Evolutionary conservation across 2,113 vertebrate species (phyloP).

Genomic region (Edolisoma coerulescens): DNA sequence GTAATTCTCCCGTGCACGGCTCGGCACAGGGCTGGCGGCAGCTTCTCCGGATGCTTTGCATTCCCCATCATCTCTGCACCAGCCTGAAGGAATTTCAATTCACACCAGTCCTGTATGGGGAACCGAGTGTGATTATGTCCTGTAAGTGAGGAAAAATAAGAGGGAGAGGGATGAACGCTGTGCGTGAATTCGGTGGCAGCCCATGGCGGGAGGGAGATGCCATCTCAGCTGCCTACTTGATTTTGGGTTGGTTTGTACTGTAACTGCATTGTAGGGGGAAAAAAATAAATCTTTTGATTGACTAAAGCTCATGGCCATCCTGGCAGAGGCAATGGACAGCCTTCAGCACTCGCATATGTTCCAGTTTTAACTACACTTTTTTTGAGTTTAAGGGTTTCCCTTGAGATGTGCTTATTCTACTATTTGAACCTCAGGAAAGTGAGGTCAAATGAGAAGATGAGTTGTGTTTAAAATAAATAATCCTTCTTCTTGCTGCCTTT

Average conservation of each 20-base stretch:
- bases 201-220: neutral
- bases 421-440: neutral
- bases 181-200: neutral
- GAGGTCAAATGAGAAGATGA: neutral
- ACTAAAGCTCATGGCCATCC: neutral
- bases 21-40: neutral
- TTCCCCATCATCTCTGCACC: neutral
- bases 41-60: neutral
- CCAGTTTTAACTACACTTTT: neutral
- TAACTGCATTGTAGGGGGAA: neutral
- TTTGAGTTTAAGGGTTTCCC: neutral
- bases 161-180: neutral
- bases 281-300: neutral
- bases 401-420: neutral
- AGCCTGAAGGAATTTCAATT: neutral
- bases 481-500: neutral
- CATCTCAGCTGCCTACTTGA: neutral
- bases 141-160: neutral
- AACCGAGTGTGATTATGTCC: neutral
- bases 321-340: neutral
- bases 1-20: neutral
- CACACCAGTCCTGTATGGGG: neutral
- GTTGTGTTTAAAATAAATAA: neutral
- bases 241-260: neutral
- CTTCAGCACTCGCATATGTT: neutral